These are phyloP conservation scores for Rhodeus uyekii DNA, from an alignment of 2,797 vertebrate species.

Conservation along the genomic window DNA sequence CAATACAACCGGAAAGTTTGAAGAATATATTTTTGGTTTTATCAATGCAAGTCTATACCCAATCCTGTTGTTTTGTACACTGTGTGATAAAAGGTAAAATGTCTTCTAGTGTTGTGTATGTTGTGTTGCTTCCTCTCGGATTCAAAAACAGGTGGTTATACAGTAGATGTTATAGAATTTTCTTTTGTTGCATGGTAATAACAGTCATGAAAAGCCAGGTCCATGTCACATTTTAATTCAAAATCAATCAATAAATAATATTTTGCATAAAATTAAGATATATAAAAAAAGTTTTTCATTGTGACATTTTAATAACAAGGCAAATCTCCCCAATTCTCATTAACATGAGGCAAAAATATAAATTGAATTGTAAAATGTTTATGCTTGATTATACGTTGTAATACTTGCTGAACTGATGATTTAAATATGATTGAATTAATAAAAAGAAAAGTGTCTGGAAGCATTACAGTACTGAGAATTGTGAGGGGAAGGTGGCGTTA, in stretches of 20 bases:
- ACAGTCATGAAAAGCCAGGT: not conserved
- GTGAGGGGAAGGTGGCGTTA: not conserved
- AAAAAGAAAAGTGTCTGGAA: not conserved
- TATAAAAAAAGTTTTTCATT: not conserved
- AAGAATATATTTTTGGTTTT: not conserved
- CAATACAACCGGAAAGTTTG: not conserved
- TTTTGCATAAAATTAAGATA: not conserved
- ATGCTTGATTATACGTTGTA: not conserved
- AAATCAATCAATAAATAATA: not conserved
- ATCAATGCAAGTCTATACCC: not conserved
- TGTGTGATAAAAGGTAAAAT: conserved; percentile 9
- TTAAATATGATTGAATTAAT: not conserved
- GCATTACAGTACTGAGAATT: not conserved
- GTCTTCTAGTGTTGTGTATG: not conserved
- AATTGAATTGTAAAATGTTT: not conserved
- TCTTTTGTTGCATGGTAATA: not conserved
- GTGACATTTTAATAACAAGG: not conserved
- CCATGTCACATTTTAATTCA: not conserved
- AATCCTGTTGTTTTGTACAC: not conserved
- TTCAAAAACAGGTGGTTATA: not conserved
- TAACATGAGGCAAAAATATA: not conserved
- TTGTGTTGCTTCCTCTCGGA: not conserved
- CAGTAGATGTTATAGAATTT: not conserved
- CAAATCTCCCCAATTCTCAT: not conserved
- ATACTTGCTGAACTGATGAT: not conserved